phyloP scores from a whole-genome alignment of 2,113 vertebrate genomes.

The Connochaetes taurinus region DNA sequence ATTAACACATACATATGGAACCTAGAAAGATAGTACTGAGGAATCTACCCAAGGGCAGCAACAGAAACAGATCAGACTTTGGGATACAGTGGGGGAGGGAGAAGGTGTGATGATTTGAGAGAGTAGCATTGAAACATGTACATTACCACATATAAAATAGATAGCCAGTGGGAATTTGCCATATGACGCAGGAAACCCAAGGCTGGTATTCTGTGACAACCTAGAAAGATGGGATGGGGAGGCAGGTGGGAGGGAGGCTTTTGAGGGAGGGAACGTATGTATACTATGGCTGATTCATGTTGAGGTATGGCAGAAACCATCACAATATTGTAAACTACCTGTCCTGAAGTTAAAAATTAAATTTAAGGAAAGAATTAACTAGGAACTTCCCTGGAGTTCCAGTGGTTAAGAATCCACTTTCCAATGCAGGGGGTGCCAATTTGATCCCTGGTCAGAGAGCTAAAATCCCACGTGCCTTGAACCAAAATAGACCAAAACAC shows the following conservation, averaged over 20 bases:
- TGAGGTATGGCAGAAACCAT: not conserved
- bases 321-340: not conserved
- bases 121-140: not conserved
- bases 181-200: accelerated
- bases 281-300: not conserved
- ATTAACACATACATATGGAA: not conserved
- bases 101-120: not conserved
- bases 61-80: not conserved
- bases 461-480: not conserved
- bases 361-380: not conserved
- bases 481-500: not conserved
- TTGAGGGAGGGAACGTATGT: not conserved
- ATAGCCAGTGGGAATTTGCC: not conserved
- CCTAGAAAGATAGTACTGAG: not conserved
- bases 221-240: not conserved
- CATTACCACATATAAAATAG: not conserved
- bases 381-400: not conserved
- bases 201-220: not conserved
- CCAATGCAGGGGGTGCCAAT: not conserved
- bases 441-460: not conserved
- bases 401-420: not conserved
- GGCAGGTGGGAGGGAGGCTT: not conserved
- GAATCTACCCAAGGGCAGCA: not conserved
- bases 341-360: not conserved
- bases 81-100: not conserved